phyloP scores from a whole-genome alignment of 1,140 invertebrate species.

The Adelges cooleyi region DNA sequence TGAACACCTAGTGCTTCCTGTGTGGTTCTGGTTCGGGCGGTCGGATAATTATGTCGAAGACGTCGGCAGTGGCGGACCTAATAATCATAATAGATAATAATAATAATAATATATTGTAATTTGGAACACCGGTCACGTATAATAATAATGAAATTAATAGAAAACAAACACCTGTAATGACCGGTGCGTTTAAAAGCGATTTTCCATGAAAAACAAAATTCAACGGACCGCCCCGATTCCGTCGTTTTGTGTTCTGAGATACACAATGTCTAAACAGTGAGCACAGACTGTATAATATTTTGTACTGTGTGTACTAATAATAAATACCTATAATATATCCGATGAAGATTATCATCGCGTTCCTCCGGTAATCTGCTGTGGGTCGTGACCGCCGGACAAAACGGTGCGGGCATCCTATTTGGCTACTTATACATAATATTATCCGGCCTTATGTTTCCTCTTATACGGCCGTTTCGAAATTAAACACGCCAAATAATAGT shows the following conservation, averaged over 20 bases:
- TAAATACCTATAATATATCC: no score
- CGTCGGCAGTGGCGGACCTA: not conserved
- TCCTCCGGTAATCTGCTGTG: no score
- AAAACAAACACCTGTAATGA: conserved; percentile 25
- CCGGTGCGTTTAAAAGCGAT: conserved; percentile 23
- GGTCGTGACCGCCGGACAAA: no score
- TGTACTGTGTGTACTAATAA: not conserved
- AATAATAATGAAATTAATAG: conserved; percentile 26
- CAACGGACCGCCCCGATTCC: not conserved
- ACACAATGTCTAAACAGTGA: no score
- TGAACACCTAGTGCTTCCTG: no score
- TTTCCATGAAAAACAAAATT: no score
- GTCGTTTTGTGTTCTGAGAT: no score
- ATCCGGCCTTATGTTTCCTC: no score
- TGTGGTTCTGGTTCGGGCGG: not conserved
- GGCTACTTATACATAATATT: no score
- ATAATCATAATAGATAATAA: not conserved
- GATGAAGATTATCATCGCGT: not conserved
- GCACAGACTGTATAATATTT: not conserved
- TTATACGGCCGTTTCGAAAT: no score
- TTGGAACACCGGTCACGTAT: conserved; percentile 16
- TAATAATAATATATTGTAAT: not conserved
- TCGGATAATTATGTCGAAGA: conserved; percentile 10
- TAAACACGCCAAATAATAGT: no score
- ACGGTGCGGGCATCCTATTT: no score